phyloP scores from a whole-genome alignment of 2,113 vertebrate genomes.

The Elephantulus edwardii region DNA sequence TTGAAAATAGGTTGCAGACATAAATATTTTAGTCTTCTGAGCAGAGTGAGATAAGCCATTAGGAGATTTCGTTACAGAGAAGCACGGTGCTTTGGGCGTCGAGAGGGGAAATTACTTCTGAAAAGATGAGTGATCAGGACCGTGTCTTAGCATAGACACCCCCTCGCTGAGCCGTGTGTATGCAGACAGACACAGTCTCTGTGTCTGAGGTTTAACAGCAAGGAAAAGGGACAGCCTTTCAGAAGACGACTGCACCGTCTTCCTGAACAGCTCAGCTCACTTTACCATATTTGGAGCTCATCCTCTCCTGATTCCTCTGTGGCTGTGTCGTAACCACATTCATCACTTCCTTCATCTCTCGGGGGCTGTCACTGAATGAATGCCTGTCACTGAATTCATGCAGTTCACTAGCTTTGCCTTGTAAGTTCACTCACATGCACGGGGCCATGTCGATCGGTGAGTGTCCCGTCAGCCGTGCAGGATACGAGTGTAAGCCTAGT shows the following conservation, averaged over 20 bases:
- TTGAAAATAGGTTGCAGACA: not conserved
- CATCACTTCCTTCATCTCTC: conserved; percentile 34
- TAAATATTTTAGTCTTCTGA: not conserved
- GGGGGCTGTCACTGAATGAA: conserved; percentile 47
- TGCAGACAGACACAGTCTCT: not conserved
- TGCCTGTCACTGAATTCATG: conserved; percentile 42
- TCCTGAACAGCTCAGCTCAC: not conserved
- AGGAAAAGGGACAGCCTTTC: not conserved
- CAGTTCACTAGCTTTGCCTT: not conserved
- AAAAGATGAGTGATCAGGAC: not conserved
- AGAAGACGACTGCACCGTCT: not conserved
- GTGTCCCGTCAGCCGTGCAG: not conserved
- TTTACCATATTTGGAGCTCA: conserved; percentile 48
- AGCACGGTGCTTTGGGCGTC: not conserved
- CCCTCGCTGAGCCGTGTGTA: rapidly evolving
- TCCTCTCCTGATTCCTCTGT: not conserved
- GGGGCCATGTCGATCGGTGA: not conserved
- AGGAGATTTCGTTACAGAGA: not conserved
- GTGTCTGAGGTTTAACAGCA: not conserved
- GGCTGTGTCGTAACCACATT: conserved; percentile 54
- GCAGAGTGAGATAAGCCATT: not conserved
- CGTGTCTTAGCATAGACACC: not conserved
- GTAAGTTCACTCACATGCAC: not conserved
- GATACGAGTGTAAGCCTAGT: not conserved
- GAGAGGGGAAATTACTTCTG: not conserved